phyloP scores from a whole-genome alignment of 2,113 vertebrate species.

The Pyrgilauda ruficollis region DNA sequence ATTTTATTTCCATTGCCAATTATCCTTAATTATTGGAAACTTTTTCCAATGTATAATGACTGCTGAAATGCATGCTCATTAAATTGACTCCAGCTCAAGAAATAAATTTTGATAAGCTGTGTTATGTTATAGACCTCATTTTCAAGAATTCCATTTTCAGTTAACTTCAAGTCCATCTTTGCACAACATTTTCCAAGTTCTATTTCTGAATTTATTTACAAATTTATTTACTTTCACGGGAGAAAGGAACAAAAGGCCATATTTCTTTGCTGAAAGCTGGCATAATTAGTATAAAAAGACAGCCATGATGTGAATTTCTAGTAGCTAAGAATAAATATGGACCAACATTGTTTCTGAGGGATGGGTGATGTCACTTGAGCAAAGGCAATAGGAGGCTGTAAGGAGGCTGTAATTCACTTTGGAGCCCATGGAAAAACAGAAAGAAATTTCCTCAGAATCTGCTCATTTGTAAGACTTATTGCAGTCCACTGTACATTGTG shows the following conservation, averaged over 20 bases:
- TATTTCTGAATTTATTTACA: neutral
- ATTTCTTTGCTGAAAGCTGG: neutral
- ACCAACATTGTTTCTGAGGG: neutral
- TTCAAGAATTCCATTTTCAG: constrained; percentile 17
- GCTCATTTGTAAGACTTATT: neutral
- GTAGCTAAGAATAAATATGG: neutral
- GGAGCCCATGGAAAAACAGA: neutral
- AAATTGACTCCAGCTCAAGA: constrained; percentile 55
- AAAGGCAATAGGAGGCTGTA: neutral
- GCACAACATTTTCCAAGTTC: constrained; percentile 38
- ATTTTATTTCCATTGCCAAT: constrained; percentile 73
- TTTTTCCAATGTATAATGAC: constrained; percentile 62
- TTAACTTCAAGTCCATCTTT: constrained; percentile 39
- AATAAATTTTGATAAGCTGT: constrained; percentile 54
- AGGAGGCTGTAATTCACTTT: neutral
- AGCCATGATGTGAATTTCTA: neutral
- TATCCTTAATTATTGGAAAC: constrained; percentile 75
- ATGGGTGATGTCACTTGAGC: neutral
- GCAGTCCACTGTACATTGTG: neutral
- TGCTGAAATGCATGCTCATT: constrained; percentile 66
- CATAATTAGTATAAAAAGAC: constrained; percentile 31
- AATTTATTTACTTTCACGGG: constrained; percentile 10
- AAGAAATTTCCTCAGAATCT: neutral
- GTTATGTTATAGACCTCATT: constrained; percentile 38
- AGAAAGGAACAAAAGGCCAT: neutral